Base-by-base conservation (phyloP, 2,888 invertebrate genomes). In the Nomada lathburiana region DNA sequence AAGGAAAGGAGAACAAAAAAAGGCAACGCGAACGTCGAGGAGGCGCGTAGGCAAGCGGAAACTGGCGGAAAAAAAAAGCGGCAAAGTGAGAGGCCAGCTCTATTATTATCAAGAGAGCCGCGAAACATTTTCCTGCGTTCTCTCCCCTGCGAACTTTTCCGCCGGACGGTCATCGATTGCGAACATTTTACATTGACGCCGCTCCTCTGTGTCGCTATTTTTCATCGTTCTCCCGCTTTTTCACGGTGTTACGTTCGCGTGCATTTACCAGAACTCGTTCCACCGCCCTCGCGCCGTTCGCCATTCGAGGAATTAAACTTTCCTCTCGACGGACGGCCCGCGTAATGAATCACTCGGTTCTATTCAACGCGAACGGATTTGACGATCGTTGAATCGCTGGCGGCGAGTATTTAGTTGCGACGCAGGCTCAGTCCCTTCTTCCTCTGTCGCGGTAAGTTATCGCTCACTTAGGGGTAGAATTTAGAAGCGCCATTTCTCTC, bases 141-240 rank as follows among this genome's bases (percentile, higher is more conserved):
- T 68, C n/a, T 2, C 50, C 18, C 36, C 5, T 0, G 47, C 23
- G 20, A 64, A 73, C 65, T 52, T 76, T 62, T 76, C 55, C 13
- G 13, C 7, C 57, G 70, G n/a, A 16, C 36, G 55, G n/a, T 63
- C 65, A 73, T 82, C 76, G 62, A 81, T 81, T 76, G 60, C 72
- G 73, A 81, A 74, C 72, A 81, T 81, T 82, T 73, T 42, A 29
- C 55, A 65, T 69, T 50, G 57, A 62, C 55, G 65, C 20, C 36
- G 53, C 44, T 55, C 50, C 52, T 26, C 64, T 29, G 47, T 47
- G 47, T 10, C 55, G 23, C 50, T 36, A 20, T 52, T 10, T 18
- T 13, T 57, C 29, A 23, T 29, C 16, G 11, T 23, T 26, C 36
- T 13, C 29, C 18, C 69, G 42, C 53, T 11, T 29, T 67, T 36